Percentiles rank a stretch among this genome's conserved stretches.
Evolutionary conservation across 2,113 vertebrate species (phyloP).

Genomic region (Garra rufa): DNA sequence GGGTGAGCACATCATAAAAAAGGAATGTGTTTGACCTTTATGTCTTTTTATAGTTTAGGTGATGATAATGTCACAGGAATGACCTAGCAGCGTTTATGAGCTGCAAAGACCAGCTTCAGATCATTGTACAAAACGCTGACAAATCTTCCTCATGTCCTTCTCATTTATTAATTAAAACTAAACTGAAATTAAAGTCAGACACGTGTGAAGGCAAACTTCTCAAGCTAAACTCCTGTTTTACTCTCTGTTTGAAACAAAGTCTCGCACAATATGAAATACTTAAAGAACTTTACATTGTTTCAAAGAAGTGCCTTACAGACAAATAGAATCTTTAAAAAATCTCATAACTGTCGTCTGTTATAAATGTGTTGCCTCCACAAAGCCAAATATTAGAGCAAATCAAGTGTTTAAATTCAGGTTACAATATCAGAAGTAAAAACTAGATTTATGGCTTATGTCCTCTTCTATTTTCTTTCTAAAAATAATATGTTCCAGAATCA

Average conservation of each 20-base stretch:
- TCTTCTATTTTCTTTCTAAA: not conserved
- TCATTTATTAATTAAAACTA: too few relatives aligned
- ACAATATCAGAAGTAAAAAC: not conserved
- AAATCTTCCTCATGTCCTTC: too few relatives aligned
- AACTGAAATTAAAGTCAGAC: too few relatives aligned
- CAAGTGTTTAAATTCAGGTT: not conserved
- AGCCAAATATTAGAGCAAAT: not conserved
- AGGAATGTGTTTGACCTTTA: conserved; percentile 41
- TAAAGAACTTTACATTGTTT: too few relatives aligned
- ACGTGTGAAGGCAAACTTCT: too few relatives aligned
- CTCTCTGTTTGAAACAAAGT: too few relatives aligned
- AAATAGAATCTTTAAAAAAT: too few relatives aligned
- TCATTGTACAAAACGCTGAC: not conserved
- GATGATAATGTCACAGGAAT: conserved; percentile 31
- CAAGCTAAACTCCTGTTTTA: too few relatives aligned
- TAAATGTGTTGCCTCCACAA: too few relatives aligned
- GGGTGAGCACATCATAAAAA: conserved; percentile 52
- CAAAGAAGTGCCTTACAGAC: too few relatives aligned
- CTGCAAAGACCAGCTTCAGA: not conserved
- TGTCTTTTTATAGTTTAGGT: conserved; percentile 43
- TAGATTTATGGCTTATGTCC: not conserved
- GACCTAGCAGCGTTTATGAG: conserved; percentile 11
- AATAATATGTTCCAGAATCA: too few relatives aligned
- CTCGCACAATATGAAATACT: too few relatives aligned
- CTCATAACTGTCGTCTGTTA: not conserved